Evolutionary conservation across 2,888 invertebrate species (phyloP), one percentile per base, ranked within the genome.

Genomic region (Horisme vitalbata): DNA sequence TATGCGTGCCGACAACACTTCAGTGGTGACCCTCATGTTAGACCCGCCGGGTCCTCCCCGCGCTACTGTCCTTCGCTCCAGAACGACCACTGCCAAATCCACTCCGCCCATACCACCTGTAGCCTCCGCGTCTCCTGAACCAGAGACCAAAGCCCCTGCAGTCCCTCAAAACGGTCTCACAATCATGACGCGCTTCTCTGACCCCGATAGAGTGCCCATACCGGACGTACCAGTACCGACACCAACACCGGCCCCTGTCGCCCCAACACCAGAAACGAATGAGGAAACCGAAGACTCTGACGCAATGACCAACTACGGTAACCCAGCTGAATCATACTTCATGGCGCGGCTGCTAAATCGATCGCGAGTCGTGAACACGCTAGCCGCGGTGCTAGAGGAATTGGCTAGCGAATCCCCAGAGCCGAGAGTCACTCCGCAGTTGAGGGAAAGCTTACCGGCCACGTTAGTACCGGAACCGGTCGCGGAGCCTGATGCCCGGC

Each of bases 1-100:
- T 70, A 93, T 98, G 92, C 92, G 98, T 24, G 99, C 99, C 0
- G 99, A 99, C 81, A 99, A 99, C 79, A 97, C 98, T 0, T 97
- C 97, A 8, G 98, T 97, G 31, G 96, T 99, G 11, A 90, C 96
- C 0, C 90, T 99, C 11, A 95, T 98, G 93, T 88, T 98, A 52
- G 97, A 98, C 83, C 97, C 97, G 30, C 95, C 96, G 0, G 96
- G 96, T 0, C 96, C 94, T 4, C 94, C 95, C 8, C 91, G 93
- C 33, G 93, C 92, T 37, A 93, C 94, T 62, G 93, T 93, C 45
- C 76, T 92, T 54, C 83, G 86, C 36, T 82, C 85, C 2, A 73
- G 86, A 36, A 69, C 75, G 26, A 27, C 76, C 57, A 30, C 57
- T 61, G 63, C 8, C 26, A 41, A 41, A 50, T 60, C 21, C 41